Percentiles rank a stretch among this genome's conserved stretches.
Evolutionary conservation across 2,113 vertebrate genomes (phyloP).

Genomic region (Grammomys surdaster): DNA sequence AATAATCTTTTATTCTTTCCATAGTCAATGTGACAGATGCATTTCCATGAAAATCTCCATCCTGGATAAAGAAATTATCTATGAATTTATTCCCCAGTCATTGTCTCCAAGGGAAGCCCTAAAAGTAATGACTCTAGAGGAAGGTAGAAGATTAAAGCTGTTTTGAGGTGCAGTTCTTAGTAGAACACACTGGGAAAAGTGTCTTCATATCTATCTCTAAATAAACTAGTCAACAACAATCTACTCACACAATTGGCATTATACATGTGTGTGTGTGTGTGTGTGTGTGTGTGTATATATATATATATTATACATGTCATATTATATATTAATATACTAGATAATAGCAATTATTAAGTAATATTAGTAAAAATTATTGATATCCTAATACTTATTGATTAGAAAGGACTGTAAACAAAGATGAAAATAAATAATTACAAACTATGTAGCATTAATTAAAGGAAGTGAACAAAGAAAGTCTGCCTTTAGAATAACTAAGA

Average conservation of each 20-base stretch:
- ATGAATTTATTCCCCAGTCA: not conserved
- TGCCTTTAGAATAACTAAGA: not conserved
- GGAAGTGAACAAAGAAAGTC: not conserved
- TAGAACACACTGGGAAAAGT: not conserved
- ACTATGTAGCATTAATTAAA: not conserved
- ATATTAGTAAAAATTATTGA: not conserved
- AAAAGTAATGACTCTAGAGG: not conserved
- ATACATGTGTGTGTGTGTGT: not conserved
- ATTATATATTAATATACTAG: not conserved
- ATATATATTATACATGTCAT: not conserved
- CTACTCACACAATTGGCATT: not conserved
- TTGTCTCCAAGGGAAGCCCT: not conserved
- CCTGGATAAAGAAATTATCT: not conserved
- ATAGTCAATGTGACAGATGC: not conserved
- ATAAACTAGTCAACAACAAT: not conserved
- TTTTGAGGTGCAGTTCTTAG: not conserved
- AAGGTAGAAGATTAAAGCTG: not conserved
- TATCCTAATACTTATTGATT: not conserved
- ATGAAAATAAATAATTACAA: not conserved
- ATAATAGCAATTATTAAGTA: conserved; percentile 11
- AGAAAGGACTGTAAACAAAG: not conserved
- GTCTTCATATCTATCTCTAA: not conserved
- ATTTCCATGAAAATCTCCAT: not conserved
- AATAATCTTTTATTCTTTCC: not conserved
- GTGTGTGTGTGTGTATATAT: not conserved